Evolutionary conservation across 2,888 invertebrate genomes (phyloP).

Genomic region (Eupithecia inturbata): DNA sequence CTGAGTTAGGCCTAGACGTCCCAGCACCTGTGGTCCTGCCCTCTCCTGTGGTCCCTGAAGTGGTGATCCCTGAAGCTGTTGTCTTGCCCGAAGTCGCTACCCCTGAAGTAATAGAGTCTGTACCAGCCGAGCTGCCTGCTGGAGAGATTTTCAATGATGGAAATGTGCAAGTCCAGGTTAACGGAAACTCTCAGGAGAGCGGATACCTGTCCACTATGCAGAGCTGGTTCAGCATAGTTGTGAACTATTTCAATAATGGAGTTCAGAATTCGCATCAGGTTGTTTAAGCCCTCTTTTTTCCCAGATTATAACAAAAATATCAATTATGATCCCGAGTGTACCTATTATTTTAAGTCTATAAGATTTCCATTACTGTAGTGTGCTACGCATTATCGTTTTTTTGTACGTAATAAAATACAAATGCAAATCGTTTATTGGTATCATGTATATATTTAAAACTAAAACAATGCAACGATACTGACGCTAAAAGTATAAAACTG

Average conservation of each 20-base stretch:
- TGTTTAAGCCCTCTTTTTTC: constrained; percentile 49
- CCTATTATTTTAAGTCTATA: not conserved
- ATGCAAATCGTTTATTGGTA: too few species aligned
- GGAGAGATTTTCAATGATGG: constrained; percentile 70
- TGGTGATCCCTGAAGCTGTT: constrained; percentile 25
- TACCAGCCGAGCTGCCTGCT: constrained; percentile 42
- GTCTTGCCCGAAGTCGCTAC: constrained; percentile 14
- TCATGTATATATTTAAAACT: too few species aligned
- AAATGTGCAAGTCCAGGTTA: constrained; percentile 61
- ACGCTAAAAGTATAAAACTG: too few species aligned
- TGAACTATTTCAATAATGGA: constrained; percentile 68
- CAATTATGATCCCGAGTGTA: not conserved
- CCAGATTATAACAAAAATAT: not conserved
- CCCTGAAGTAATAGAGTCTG: constrained; percentile 29
- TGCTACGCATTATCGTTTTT: not conserved
- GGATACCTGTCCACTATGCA: constrained; percentile 62
- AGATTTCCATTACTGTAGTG: not conserved
- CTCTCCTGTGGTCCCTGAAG: constrained; percentile 22
- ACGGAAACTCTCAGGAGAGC: constrained; percentile 59
- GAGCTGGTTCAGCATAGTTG: constrained; percentile 66
- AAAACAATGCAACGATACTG: too few species aligned
- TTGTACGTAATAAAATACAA: not conserved
- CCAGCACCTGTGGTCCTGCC: constrained; percentile 27
- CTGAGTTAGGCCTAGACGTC: constrained; percentile 18
- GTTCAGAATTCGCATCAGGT: constrained; percentile 62